Evolutionary conservation across 2,113 vertebrate genomes (phyloP), one percentile per base, ranked within the genome.

Genomic region (Pycnonotus jocosus): DNA sequence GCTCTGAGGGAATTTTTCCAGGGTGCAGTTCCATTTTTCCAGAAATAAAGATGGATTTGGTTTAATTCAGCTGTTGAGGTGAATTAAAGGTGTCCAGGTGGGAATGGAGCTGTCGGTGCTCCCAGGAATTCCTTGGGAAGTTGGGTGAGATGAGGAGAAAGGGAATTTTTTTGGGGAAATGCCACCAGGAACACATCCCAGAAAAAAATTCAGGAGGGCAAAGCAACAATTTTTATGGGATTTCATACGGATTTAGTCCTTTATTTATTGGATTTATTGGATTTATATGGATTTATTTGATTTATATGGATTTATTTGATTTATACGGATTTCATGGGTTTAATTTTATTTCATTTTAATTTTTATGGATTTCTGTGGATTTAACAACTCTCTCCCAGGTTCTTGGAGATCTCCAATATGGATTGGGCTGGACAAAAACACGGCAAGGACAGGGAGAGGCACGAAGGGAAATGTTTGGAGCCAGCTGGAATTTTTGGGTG

Each of bases 191-290:
- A 6, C 12, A 3, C 22, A 38, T 37, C 10, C 44, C 69, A 35
- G 20, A 50, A 53, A 44, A 44, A 74, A 48, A 53, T 45, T 33
- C 72, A 33, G 10, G 9, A 5, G 13, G 7, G 13, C 17, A 61
- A 30, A 44, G 3, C 30, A 28, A 6, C 6, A 2, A 9, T 61
- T 70, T 51, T 53, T 15, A 0, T 1, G 10, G 60, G 24, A 2
- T 85, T 77, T 71, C 10, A 1, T 8, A 15, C 0, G 16, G 44
- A 86, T 91, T 86, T 45, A 12, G 30, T 42, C 33, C 35, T 81
- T 66, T 7, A 54, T 54, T 54, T 19, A 19, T 31, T 5, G 51
- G 51, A 31, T 54, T 54, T 12, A 19, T 15, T 14, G 23, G 24
- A 47, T 47, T 47, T 47, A 11, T 47, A 47, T 38, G 38, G 38